Evolutionary conservation across 2,888 invertebrate species (phyloP).

Genomic region (Aleiodes testaceus): DNA sequence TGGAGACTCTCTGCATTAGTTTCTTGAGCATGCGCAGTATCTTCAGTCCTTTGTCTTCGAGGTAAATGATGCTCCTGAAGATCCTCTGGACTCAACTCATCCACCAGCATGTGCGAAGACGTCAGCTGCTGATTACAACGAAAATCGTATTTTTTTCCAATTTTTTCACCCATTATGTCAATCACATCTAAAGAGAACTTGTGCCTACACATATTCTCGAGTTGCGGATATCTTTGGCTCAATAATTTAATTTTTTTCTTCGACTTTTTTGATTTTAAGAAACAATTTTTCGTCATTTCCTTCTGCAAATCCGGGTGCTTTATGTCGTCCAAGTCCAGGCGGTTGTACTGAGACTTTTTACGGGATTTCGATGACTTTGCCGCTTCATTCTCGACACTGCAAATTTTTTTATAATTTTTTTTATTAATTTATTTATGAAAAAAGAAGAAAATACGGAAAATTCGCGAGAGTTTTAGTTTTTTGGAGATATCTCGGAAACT

Average conservation of each 20-base stretch:
- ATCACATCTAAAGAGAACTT: conserved; percentile 56
- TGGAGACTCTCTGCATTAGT: too few species aligned
- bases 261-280: conserved; percentile 55
- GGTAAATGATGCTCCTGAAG: background rate
- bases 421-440: too few species aligned
- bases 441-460: too few species aligned
- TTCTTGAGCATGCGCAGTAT: too few species aligned
- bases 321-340: conserved; percentile 60
- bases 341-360: conserved; percentile 49
- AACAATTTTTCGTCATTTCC: conserved; percentile 59
- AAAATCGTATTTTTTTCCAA: conserved; percentile 68
- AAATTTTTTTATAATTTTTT: conserved; percentile 4
- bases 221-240: conserved; percentile 63
- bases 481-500: too few species aligned
- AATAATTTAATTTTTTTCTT: conserved; percentile 61
- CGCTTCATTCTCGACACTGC: conserved; percentile 52
- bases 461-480: too few species aligned
- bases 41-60: background rate
- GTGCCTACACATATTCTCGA: conserved; percentile 56
- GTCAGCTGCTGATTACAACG: conserved; percentile 65
- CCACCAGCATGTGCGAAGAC: conserved; percentile 60
- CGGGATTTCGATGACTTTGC: conserved; percentile 45
- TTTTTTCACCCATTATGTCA: conserved; percentile 62
- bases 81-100: conserved; percentile 62
- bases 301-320: conserved; percentile 56